Evolutionary conservation across 92 coral and sea anemone genomes (phyloP).

Genomic region (Meandrina meandrites): DNA sequence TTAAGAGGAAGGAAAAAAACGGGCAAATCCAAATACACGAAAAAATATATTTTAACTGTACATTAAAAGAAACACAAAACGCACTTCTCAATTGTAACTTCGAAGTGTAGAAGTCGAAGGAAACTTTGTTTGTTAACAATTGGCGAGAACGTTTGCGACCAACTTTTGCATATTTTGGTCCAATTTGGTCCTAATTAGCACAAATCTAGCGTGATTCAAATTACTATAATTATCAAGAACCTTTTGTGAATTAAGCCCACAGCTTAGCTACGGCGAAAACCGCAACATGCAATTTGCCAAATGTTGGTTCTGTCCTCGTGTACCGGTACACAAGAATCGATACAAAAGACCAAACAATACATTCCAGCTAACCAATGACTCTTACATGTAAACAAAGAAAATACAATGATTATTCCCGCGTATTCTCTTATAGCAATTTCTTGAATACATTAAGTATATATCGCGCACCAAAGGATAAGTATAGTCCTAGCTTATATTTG

Average conservation of each 20-base stretch:
- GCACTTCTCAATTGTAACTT: background rate
- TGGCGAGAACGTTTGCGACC: background rate
- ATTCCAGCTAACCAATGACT: no score
- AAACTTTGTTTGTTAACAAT: no score
- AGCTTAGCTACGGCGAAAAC: background rate
- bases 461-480: no score
- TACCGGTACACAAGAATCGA: no score
- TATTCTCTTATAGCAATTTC: no score
- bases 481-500: no score
- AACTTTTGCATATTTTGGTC: background rate
- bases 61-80: background rate
- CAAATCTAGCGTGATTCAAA: conserved; percentile 1
- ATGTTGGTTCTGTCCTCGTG: no score
- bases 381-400: no score
- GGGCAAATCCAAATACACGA: background rate
- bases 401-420: no score
- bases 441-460: no score
- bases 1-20: background rate
- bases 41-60: no score
- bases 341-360: no score
- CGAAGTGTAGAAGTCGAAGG: background rate
- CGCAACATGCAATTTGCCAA: background rate
- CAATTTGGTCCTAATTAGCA: background rate
- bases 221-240: conserved; percentile 3
- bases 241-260: conserved; percentile 8